Percentiles rank a stretch among this genome's conserved stretches.
These are phyloP conservation scores for Pongo pygmaeus DNA, from an alignment of 2,113 vertebrate species.

Conservation along the genomic window DNA sequence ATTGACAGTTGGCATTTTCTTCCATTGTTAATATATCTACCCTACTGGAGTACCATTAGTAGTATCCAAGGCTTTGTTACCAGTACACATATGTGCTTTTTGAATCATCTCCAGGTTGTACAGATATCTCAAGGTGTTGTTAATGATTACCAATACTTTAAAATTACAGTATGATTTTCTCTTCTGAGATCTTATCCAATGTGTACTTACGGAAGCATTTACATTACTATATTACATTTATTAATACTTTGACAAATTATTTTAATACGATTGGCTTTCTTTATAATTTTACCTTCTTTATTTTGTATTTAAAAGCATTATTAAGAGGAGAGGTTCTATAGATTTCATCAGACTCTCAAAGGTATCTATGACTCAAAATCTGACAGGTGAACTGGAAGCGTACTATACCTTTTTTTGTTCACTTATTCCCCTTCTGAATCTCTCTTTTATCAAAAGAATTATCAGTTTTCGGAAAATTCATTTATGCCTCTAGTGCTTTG, in stretches of 20 bases:
- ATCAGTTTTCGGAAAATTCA: neutral
- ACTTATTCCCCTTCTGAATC: neutral
- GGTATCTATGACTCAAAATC: neutral
- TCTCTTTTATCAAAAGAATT: neutral
- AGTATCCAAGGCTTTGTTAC: neutral
- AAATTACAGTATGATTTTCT: neutral
- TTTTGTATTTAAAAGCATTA: constrained; percentile 15
- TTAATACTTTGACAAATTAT: neutral
- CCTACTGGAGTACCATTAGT: neutral
- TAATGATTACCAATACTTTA: neutral
- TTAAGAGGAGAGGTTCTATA: neutral
- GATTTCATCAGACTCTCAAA: neutral
- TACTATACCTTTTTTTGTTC: neutral
- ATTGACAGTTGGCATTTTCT: neutral
- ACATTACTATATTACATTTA: neutral
- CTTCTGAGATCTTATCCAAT: neutral
- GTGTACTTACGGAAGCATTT: neutral
- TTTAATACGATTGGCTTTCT: neutral
- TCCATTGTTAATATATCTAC: neutral
- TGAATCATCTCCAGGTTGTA: neutral
- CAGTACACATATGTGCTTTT: neutral
- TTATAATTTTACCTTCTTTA: neutral
- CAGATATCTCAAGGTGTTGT: neutral
- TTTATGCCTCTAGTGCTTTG: neutral
- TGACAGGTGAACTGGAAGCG: neutral